These are phyloP conservation scores for Enteromius fasciolatus DNA, from an alignment of 2,797 vertebrate genomes.

Conservation along the genomic window DNA sequence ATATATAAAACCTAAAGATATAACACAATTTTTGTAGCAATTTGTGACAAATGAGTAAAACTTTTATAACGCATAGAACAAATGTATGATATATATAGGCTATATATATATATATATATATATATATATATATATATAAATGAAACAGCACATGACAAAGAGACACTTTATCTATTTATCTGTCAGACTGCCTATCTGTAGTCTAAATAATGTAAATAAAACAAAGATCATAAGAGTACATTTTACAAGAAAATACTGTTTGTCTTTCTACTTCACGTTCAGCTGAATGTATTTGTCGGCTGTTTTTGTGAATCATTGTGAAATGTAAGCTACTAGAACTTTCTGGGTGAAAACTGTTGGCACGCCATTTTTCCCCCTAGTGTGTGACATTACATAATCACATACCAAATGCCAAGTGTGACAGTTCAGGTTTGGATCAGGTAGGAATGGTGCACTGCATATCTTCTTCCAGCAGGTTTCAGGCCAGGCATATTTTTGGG, in stretches of 20 bases:
- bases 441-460: constrained; percentile 38
- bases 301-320: not conserved
- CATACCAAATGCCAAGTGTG: not conserved
- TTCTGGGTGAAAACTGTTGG: not conserved
- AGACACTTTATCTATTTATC: not conserved
- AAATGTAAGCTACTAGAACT: not conserved
- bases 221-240: not conserved
- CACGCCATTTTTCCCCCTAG: not conserved
- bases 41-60: not conserved
- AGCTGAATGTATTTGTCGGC: not conserved
- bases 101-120: too few species aligned
- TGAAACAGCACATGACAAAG: not conserved
- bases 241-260: not conserved
- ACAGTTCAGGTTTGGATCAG: not conserved
- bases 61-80: not conserved
- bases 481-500: constrained; percentile 49
- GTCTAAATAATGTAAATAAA: not conserved
- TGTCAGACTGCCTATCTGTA: not conserved
- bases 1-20: not conserved
- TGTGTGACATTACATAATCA: not conserved
- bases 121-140: too few species aligned
- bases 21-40: too few species aligned
- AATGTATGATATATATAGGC: not conserved
- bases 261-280: not conserved
- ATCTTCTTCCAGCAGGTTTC: constrained; percentile 55